A percentile compares a stretch with the other conserved stretches of the same genome.
Evolutionary conservation across 2,888 invertebrate species (phyloP).

Genomic region (Cephonodes hylas): DNA sequence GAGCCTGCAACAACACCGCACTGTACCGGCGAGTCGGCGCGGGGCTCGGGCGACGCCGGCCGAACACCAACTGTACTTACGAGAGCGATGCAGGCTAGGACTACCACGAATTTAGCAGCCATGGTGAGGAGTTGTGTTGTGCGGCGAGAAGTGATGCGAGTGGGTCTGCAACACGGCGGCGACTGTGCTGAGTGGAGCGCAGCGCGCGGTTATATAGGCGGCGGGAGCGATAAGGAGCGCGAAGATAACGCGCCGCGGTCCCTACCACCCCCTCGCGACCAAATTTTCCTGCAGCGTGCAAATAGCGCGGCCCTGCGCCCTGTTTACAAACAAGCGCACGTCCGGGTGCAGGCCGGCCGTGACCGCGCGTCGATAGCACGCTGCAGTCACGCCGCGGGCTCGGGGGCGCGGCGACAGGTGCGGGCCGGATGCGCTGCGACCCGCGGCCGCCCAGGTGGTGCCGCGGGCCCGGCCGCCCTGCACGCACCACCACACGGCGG

Average conservation of each 20-base stretch:
- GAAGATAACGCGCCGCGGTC: conserved; percentile 7
- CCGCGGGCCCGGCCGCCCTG: not conserved
- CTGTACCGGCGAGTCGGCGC: no score
- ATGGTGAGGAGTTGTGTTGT: conserved; percentile 33
- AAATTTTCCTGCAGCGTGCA: conserved; percentile 14
- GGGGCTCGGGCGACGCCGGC: no score
- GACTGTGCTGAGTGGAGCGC: conserved; percentile 36
- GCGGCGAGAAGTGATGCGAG: conserved; percentile 19
- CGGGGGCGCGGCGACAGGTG: no score
- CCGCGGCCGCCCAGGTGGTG: not conserved
- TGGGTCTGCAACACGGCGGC: conserved; percentile 38
- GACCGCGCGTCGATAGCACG: conserved; percentile 9
- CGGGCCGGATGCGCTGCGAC: no score
- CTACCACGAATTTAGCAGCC: conserved; percentile 54
- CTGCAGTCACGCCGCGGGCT: not conserved
- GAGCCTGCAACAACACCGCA: conserved; percentile 38
- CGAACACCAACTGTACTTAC: conserved; percentile 45
- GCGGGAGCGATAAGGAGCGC: conserved; percentile 12
- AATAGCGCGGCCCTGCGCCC: conserved; percentile 15
- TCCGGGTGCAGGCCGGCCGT: conserved; percentile 23
- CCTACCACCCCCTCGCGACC: conserved; percentile 4
- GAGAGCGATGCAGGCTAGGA: conserved; percentile 61
- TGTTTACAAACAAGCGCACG: conserved; percentile 22
- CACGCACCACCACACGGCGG: not conserved
- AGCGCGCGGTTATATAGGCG: conserved; percentile 36